These are phyloP conservation scores for Pristionchus japonicus DNA, from an alignment of 2,888 invertebrate genomes.

Conservation along the genomic window DNA sequence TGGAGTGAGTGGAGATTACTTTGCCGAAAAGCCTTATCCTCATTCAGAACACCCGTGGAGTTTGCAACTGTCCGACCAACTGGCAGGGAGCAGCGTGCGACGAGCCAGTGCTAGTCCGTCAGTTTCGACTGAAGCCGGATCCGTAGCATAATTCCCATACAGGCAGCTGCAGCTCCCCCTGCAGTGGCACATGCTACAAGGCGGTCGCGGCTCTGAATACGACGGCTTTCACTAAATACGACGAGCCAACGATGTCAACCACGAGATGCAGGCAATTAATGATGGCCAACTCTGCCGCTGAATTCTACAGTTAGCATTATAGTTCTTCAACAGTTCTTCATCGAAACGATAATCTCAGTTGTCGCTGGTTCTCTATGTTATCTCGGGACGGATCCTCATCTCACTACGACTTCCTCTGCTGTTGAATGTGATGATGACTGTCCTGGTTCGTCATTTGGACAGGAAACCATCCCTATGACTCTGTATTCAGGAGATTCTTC, in stretches of 20 bases:
- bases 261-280: background rate
- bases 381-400: background rate
- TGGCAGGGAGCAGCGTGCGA: conserved; percentile 4
- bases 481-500: no score
- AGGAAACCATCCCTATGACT: no score
- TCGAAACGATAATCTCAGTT: background rate
- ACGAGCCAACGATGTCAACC: background rate
- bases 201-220: background rate
- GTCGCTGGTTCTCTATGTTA: background rate
- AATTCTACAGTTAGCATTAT: background rate
- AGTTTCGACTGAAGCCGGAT: background rate
- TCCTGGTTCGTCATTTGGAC: background rate
- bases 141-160: background rate
- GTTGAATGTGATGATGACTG: background rate
- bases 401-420: background rate
- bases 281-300: background rate
- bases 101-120: background rate
- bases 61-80: background rate
- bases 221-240: background rate
- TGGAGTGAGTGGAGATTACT: background rate
- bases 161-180: background rate
- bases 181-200: background rate
- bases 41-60: background rate
- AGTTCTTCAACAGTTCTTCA: no score
- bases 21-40: background rate